Evolutionary conservation across 2,888 invertebrate genomes (phyloP).

Genomic region (Eupsilia transversa): DNA sequence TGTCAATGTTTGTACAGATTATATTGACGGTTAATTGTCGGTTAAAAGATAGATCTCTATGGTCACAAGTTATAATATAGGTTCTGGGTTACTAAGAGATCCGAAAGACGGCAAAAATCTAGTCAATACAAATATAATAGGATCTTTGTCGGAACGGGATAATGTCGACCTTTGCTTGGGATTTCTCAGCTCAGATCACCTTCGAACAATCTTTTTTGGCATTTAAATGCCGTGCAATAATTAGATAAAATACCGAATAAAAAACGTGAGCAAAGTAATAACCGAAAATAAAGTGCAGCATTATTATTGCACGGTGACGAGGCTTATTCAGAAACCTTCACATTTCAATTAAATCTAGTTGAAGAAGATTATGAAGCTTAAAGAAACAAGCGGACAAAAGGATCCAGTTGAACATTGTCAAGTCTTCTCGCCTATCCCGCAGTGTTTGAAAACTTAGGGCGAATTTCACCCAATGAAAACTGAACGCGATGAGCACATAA

Average conservation of each 20-base stretch:
- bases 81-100: neutral
- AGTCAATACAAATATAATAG: too few relatives aligned
- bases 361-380: too few relatives aligned
- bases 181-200: neutral
- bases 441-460: too few relatives aligned
- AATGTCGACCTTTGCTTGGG: neutral
- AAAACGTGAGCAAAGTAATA: conserved; percentile 40
- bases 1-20: too few relatives aligned
- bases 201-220: conserved; percentile 2
- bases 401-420: too few relatives aligned
- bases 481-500: too few relatives aligned
- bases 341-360: conserved; percentile 35
- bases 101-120: neutral
- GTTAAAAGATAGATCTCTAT: too few relatives aligned
- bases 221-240: conserved; percentile 14
- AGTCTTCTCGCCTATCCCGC: too few relatives aligned
- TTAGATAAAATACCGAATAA: conserved; percentile 2
- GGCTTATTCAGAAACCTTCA: conserved; percentile 29
- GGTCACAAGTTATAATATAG: neutral
- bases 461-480: too few relatives aligned
- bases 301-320: conserved; percentile 28
- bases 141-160: too few relatives aligned
- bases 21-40: neutral
- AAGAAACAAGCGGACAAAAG: too few relatives aligned
- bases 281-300: conserved; percentile 32